Evolutionary conservation across 2,888 invertebrate species (phyloP).

Genomic region (Cataglyphis altisquamis): DNA sequence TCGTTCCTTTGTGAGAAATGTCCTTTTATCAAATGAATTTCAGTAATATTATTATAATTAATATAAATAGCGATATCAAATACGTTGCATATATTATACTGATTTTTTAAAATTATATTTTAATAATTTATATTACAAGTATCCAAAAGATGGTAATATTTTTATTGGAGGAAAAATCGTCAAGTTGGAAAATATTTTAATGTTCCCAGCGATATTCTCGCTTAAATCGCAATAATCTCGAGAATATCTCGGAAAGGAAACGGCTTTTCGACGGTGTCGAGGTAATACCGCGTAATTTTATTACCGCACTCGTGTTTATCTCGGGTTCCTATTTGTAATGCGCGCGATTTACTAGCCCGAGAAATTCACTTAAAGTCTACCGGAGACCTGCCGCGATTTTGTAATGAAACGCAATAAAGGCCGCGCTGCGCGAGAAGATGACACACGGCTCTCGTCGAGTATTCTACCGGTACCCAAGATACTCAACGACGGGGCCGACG

Average conservation of each 20-base stretch:
- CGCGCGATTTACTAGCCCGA: conserved; percentile 56
- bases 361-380: conserved; percentile 73
- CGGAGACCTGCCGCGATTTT: conserved; percentile 72
- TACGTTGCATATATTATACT: background rate
- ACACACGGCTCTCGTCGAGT: conserved; percentile 66
- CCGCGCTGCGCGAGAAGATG: conserved; percentile 67
- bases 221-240: conserved; percentile 31
- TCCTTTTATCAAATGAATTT: background rate
- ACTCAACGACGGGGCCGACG: conserved; percentile 68
- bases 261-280: conserved; percentile 35
- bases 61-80: background rate
- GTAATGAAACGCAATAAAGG: conserved; percentile 79
- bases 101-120: background rate
- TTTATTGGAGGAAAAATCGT: background rate
- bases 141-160: background rate
- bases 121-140: background rate
- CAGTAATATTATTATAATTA: background rate
- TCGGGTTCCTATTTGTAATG: conserved; percentile 46
- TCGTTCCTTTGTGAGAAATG: background rate
- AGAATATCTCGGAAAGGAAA: conserved; percentile 28
- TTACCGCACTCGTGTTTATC: conserved; percentile 28
- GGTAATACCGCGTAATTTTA: conserved; percentile 47
- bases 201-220: conserved; percentile 15
- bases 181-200: background rate
- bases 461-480: conserved; percentile 62